Evolutionary conservation across 2,113 vertebrate species (phyloP), one percentile per base, ranked within the genome.

Genomic region (Thymallus thymallus): DNA sequence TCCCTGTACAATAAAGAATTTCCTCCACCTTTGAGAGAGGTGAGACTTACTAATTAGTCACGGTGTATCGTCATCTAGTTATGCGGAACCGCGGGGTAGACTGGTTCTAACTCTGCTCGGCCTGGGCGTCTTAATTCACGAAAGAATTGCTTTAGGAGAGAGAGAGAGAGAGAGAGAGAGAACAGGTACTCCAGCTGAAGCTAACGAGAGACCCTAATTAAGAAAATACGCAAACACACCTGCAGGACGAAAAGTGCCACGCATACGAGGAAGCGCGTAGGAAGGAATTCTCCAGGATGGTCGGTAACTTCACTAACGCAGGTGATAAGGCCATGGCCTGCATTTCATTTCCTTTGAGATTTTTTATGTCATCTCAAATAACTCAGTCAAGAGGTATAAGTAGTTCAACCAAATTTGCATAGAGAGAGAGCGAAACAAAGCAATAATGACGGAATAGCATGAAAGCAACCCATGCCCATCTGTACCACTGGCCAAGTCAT

Each of bases 11-110:
- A 80, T 72, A 86, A 87, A 86, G 82, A 14, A 72, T 76, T 84
- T 82, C 80, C 80, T 72, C 48, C 71, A 73, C 61, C 60, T 48
- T 69, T 63, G 80, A 87, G 84, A 86, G 73, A 79, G 81, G 82
- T 78, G 73, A 85, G 74, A 88, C 87, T 90, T 87, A 84, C 87
- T 86, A 88, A 88, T 91, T 90, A 90, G 90, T 89, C 87, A 86
- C 80, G 90, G 88, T 68, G 76, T 76, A 80, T 81, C 87, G 84
- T 89, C 75, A 73, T 62, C 72, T 79, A 14, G 74, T 82, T 78
- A 69, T 82, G 82, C 87, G 80, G 85, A 76, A 82, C 84, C 74
- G 41, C 76, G n/a, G 72, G 79, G 79, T 79, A 80, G 88, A 85
- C 69, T 75, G 82, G 77, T 79, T 88, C 74, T 3, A 75, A 79